phyloP scores from a whole-genome alignment of 2,113 vertebrate species.

The Gymnarchus niloticus region DNA sequence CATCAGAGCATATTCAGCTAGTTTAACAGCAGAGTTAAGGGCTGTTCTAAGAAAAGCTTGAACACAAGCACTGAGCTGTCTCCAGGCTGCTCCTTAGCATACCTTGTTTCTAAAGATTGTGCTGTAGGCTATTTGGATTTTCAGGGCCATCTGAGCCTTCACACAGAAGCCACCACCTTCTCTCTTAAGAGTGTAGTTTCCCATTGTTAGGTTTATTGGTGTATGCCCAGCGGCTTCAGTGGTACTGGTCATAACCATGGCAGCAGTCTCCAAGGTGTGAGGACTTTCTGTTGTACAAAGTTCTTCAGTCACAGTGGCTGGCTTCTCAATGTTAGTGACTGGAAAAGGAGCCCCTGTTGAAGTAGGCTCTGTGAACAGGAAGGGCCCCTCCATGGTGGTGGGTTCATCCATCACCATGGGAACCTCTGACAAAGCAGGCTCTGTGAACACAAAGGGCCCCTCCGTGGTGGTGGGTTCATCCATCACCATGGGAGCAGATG shows the following conservation, averaged over 20 bases:
- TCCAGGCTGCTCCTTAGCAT: not conserved
- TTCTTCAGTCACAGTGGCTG: not conserved
- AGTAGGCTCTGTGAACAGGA: no score
- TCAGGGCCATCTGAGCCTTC: conserved; percentile 10
- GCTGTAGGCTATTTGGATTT: not conserved
- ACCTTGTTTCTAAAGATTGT: not conserved
- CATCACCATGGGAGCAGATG: no score
- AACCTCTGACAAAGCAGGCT: no score
- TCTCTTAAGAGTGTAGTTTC: not conserved
- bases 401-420: no score
- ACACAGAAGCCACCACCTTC: conserved; percentile 11
- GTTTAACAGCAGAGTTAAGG: no score
- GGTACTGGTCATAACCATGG: not conserved
- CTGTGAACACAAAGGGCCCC: no score
- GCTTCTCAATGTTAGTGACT: no score
- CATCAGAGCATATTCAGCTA: no score
- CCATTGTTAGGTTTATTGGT: not conserved
- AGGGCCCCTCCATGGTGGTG: no score
- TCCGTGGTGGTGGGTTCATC: no score
- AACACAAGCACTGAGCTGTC: not conserved
- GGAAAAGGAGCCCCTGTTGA: no score
- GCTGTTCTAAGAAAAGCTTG: no score
- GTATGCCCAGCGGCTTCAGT: not conserved
- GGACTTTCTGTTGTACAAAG: not conserved
- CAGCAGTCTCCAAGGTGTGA: not conserved